Conservation (phyloP, 2,113 vertebrate genomes). For the Riparia riparia region DNA sequence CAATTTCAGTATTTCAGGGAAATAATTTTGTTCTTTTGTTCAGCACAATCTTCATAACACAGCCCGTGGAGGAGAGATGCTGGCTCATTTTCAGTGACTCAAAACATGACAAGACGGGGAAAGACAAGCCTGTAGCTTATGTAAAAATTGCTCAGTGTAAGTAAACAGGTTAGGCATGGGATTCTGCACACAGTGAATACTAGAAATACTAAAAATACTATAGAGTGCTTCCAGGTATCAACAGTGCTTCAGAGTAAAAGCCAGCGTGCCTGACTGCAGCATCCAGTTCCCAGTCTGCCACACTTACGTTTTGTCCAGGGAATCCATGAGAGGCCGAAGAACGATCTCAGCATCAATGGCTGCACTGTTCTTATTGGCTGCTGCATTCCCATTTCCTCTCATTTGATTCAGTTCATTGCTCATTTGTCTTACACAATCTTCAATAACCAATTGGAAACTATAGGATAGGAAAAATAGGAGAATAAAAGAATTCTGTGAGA, state of each 20-base stretch:
- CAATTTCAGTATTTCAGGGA: background rate
- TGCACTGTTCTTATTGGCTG: constrained; percentile 85
- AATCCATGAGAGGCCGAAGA: constrained; percentile 94
- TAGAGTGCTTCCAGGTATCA: background rate
- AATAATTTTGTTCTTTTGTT: background rate
- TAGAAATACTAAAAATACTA: background rate
- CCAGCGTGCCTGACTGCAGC: background rate
- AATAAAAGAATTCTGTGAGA: background rate
- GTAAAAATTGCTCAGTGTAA: background rate
- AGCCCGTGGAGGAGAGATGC: fast-evolving
- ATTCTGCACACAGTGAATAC: background rate
- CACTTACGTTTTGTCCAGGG: constrained; percentile 93
- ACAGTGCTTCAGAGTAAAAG: background rate
- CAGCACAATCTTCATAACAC: background rate
- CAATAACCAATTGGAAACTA: constrained; percentile 91
- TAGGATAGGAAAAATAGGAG: background rate
- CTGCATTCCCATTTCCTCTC: constrained; percentile 79
- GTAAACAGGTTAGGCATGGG: background rate
- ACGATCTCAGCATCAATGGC: constrained; percentile 93
- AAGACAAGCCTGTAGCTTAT: background rate
- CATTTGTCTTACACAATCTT: constrained; percentile 96
- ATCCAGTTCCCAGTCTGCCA: background rate
- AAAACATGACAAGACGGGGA: background rate
- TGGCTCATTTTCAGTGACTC: background rate
- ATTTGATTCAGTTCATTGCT: constrained; percentile 90